These are phyloP conservation scores for Romanogobio albipinnatus DNA, from an alignment of 2,113 vertebrate species.

Conservation along the genomic window DNA sequence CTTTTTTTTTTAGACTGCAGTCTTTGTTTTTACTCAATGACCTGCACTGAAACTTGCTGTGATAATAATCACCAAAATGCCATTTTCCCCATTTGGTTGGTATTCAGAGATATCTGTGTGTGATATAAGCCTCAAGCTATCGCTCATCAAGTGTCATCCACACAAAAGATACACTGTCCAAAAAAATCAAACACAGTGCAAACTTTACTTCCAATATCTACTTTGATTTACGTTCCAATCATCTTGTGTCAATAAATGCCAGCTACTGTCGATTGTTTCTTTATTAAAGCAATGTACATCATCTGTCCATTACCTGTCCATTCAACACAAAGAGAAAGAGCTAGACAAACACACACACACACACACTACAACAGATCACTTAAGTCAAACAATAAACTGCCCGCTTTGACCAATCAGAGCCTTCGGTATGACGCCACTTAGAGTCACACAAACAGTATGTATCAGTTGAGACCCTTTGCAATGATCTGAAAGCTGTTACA, in stretches of 20 bases:
- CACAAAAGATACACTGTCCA: not conserved
- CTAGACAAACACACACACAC: slow-evolving; percentile 7
- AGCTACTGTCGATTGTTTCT: slow-evolving; percentile 2
- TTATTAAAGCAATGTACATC: not conserved
- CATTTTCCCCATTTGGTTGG: not conserved
- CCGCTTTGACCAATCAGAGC: slow-evolving; percentile 3
- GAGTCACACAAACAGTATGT: not conserved
- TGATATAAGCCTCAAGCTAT: not conserved
- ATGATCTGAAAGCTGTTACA: slow-evolving; percentile 9
- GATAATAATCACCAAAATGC: not conserved
- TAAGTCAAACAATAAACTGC: slow-evolving; percentile 1
- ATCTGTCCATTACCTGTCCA: slow-evolving; percentile 3
- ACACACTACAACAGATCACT: slow-evolving; percentile 27
- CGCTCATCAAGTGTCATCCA: not conserved
- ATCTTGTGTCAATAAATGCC: slow-evolving; percentile 1
- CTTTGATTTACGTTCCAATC: not conserved
- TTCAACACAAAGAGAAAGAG: slow-evolving; percentile 5
- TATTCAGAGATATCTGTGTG: not conserved
- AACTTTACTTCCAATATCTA: not conserved
- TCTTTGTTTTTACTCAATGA: not conserved
- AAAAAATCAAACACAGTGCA: not conserved
- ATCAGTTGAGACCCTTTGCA: not conserved
- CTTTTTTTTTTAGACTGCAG: too few species aligned
- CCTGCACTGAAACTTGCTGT: not conserved
- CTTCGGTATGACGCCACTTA: not conserved